Percentiles rank a stretch among this genome's conserved stretches.
These are phyloP conservation scores for Indri indri DNA, from an alignment of 2,113 vertebrate species.

Conservation along the genomic window DNA sequence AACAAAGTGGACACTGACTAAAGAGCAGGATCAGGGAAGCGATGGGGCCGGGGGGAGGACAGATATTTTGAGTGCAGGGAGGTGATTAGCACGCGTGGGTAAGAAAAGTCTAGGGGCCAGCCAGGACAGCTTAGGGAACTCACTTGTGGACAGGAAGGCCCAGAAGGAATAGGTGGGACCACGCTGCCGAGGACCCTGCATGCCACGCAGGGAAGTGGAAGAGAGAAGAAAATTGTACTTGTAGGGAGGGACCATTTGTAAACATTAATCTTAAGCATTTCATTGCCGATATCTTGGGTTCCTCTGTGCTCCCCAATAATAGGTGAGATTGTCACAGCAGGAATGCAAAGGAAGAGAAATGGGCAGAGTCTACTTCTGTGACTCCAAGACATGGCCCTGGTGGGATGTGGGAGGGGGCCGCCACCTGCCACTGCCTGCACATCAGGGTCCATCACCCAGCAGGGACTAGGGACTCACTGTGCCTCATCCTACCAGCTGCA, in stretches of 20 bases:
- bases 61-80: background rate
- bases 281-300: background rate
- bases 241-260: background rate
- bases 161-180: background rate
- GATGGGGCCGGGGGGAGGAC: fast-evolving
- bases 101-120: background rate
- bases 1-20: background rate
- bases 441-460: too few species aligned
- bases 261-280: background rate
- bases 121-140: background rate
- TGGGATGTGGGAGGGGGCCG: background rate
- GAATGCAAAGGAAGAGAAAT: background rate
- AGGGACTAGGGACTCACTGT: background rate
- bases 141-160: background rate
- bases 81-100: background rate
- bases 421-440: background rate
- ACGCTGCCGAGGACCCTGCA: background rate
- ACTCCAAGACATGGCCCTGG: background rate
- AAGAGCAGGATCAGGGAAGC: background rate
- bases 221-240: background rate
- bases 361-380: background rate
- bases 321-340: background rate
- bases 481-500: background rate
- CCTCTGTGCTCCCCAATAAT: background rate
- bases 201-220: background rate